These are phyloP conservation scores for Nowickia ferox DNA, from an alignment of 2,888 invertebrate genomes.

Conservation along the genomic window DNA sequence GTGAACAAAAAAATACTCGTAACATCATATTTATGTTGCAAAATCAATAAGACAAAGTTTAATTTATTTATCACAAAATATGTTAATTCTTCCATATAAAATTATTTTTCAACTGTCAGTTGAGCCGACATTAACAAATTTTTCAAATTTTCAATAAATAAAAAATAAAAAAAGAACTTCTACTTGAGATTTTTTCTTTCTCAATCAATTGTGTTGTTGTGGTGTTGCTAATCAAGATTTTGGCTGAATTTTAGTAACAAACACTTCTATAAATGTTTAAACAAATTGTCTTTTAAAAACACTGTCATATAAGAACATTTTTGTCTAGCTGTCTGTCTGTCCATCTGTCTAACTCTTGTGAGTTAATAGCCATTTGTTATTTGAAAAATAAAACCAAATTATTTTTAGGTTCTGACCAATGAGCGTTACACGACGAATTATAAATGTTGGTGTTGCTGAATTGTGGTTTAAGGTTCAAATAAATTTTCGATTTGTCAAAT, in stretches of 20 bases:
- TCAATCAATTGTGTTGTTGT: conserved; percentile 1
- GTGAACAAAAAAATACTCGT: neutral
- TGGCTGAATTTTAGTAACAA: conserved; percentile 33
- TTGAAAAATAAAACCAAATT: conserved; percentile 55
- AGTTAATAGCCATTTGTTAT: conserved; percentile 43
- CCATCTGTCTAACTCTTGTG: conserved; percentile 4
- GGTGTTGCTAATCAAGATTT: conserved; percentile 58
- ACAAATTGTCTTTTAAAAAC: conserved; percentile 51
- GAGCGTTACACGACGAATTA: neutral
- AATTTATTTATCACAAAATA: conserved; percentile 19
- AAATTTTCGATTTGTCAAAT: conserved; percentile 69
- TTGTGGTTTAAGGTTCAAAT: conserved; percentile 65
- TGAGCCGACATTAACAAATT: conserved; percentile 68
- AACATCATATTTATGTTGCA: conserved; percentile 11
- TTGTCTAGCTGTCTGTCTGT: neutral
- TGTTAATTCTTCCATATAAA: conserved; percentile 21
- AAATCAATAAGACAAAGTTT: conserved; percentile 43
- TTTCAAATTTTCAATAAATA: too few species aligned
- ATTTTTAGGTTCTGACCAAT: conserved; percentile 22
- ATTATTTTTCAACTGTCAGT: conserved; percentile 68
- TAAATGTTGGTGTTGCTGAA: neutral
- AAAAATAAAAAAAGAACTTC: conserved; percentile 11
- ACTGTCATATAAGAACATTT: conserved; percentile 47
- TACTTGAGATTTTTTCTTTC: conserved; percentile 7
- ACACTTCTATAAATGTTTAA: conserved; percentile 49